Evolutionary conservation across 2,797 vertebrate genomes (phyloP).

Genomic region (Lutjanus campechanus): DNA sequence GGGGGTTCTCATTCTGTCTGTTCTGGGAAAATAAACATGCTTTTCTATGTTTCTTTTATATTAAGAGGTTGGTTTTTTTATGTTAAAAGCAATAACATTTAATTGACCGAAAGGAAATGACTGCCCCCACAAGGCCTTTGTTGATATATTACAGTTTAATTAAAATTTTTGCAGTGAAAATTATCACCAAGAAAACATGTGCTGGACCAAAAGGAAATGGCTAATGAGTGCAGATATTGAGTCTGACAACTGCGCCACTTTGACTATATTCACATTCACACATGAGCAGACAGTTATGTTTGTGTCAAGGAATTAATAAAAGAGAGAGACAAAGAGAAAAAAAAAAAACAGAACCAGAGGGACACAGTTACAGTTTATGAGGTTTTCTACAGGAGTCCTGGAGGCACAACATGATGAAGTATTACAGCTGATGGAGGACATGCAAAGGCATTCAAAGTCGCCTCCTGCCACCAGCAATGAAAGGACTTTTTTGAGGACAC

Average conservation of each 20-base stretch:
- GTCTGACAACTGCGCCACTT: background rate
- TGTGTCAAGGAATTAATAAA: background rate
- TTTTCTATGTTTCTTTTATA: background rate
- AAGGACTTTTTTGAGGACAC: background rate
- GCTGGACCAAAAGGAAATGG: slow-evolving; percentile 17
- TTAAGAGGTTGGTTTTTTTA: slow-evolving; percentile 18
- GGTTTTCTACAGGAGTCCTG: background rate
- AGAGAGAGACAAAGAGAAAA: background rate
- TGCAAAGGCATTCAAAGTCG: background rate
- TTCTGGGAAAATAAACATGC: background rate
- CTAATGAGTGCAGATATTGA: slow-evolving; percentile 4
- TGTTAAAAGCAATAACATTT: slow-evolving; percentile 14
- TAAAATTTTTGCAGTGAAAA: slow-evolving; percentile 21
- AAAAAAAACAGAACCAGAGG: background rate
- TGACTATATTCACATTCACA: background rate
- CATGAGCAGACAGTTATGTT: background rate
- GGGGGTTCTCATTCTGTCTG: background rate
- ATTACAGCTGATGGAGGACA: slow-evolving; percentile 8
- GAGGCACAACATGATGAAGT: slow-evolving; percentile 14
- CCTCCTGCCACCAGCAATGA: slow-evolving; percentile 12
- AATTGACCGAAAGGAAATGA: slow-evolving; percentile 4
- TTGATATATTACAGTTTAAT: slow-evolving; percentile 42
- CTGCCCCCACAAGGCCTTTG: slow-evolving; percentile 21
- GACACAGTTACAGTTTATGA: background rate
- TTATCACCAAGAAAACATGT: slow-evolving; percentile 33